Percentiles rank a stretch among this genome's conserved stretches.
phyloP scores from a whole-genome alignment of 2,888 invertebrate species.

The Matsumyia berberina region DNA sequence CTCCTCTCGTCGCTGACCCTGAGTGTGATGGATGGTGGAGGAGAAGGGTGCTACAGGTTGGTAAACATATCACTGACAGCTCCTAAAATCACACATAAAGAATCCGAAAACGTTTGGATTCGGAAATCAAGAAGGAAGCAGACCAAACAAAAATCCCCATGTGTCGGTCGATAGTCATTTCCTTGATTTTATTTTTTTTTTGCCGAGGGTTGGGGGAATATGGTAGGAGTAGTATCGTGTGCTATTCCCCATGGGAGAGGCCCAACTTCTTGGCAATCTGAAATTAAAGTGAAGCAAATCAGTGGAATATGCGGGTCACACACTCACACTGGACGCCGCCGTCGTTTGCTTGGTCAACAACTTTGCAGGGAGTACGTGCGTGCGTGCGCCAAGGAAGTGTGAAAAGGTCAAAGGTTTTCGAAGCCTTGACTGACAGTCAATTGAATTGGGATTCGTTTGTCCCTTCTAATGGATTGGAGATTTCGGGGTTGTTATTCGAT shows the following conservation, averaged over 20 bases:
- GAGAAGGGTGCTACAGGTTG: neutral
- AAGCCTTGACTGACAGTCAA: conserved; percentile 3
- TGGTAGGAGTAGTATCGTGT: neutral
- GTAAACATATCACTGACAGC: conserved; percentile 6
- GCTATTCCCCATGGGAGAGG: neutral
- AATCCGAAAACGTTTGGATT: neutral
- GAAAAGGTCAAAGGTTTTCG: conserved; percentile 6
- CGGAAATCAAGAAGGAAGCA: neutral
- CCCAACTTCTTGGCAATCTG: neutral
- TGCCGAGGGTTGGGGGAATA: neutral
- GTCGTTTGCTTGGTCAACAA: neutral
- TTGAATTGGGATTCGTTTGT: neutral
- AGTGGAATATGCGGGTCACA: neutral
- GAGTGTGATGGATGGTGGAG: neutral
- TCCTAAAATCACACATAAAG: neutral
- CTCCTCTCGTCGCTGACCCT: conserved; percentile 3
- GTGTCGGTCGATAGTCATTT: conserved; percentile 11
- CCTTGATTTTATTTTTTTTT: conserved; percentile 21
- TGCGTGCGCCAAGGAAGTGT: neutral
- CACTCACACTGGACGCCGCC: neutral
- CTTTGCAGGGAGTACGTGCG: neutral
- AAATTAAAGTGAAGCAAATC: neutral
- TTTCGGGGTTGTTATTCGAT: no score
- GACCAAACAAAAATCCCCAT: neutral
- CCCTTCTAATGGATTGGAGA: neutral